These are phyloP conservation scores for Eupithecia insigniata DNA, from an alignment of 2,888 invertebrate species.

Conservation along the genomic window DNA sequence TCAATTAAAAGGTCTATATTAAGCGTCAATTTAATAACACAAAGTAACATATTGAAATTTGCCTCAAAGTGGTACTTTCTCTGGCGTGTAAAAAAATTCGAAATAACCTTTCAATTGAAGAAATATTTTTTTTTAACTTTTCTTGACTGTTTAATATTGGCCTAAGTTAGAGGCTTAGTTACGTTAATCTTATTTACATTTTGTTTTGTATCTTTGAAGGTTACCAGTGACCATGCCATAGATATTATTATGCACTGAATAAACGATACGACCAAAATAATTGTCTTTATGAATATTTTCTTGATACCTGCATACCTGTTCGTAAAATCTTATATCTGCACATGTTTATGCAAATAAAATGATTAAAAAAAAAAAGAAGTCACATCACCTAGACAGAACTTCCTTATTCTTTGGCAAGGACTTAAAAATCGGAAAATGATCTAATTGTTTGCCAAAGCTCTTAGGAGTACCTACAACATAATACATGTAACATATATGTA, in stretches of 20 bases:
- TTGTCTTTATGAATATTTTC: no score
- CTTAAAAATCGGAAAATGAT: no score
- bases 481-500: no score
- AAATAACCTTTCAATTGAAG: conserved; percentile 14
- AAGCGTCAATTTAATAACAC: conserved; percentile 3
- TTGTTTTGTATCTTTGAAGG: conserved; percentile 65
- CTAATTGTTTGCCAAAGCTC: no score
- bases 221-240: conserved; percentile 84
- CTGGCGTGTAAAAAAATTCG: conserved; percentile 17
- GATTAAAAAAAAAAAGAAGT: no score
- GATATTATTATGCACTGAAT: conserved; percentile 79
- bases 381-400: no score
- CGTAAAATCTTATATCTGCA: no score
- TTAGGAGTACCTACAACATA: no score
- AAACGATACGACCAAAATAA: conserved; percentile 64
- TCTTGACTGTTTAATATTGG: conserved; percentile 35
- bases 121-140: background rate
- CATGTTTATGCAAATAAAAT: no score
- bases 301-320: no score
- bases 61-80: background rate
- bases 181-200: conserved; percentile 48
- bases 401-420: no score
- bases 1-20: no score
- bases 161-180: conserved; percentile 69
- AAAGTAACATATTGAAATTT: background rate